Conservation (phyloP, 2,888 invertebrate genomes). For the Amphipyra berbera region DNA sequence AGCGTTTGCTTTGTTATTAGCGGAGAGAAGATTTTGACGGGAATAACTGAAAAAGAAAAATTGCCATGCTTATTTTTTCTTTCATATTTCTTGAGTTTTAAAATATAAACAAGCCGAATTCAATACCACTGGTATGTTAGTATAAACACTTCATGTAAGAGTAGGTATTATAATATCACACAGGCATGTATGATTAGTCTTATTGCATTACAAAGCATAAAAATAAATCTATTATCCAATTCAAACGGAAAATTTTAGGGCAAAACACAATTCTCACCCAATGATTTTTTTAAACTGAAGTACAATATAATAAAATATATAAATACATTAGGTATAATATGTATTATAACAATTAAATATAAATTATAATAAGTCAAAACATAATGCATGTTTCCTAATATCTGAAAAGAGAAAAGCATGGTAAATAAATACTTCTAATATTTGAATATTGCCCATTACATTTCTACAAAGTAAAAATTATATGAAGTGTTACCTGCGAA, state of each 20-base stretch:
- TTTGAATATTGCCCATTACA: conserved; percentile 12
- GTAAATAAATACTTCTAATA: conserved; percentile 53
- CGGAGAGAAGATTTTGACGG: conserved; percentile 95
- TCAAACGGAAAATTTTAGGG: conserved; percentile 54
- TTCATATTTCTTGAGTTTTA: background rate
- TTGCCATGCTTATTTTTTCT: conserved; percentile 13
- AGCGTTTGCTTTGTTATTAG: conserved; percentile 93
- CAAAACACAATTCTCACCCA: conserved; percentile 74
- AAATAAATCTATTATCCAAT: conserved; percentile 24
- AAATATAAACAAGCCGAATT: conserved; percentile 24
- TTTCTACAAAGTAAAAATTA: background rate
- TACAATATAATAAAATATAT: conserved; percentile 56
- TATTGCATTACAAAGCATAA: conserved; percentile 40
- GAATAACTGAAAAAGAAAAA: conserved; percentile 92
- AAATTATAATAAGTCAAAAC: conserved; percentile 50
- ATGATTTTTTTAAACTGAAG: conserved; percentile 48
- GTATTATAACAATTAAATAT: conserved; percentile 54
- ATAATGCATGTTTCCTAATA: conserved; percentile 70
- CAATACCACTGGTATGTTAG: conserved; percentile 51
- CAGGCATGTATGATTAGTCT: conserved; percentile 43
- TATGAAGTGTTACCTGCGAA: conserved; percentile 92
- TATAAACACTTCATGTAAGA: conserved; percentile 44
- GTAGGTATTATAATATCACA: conserved; percentile 42
- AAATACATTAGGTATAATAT: conserved; percentile 57
- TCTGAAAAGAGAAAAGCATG: conserved; percentile 82